Base-by-base conservation (phyloP, 2,888 invertebrate genomes). In the Melieria crassipennis region DNA sequence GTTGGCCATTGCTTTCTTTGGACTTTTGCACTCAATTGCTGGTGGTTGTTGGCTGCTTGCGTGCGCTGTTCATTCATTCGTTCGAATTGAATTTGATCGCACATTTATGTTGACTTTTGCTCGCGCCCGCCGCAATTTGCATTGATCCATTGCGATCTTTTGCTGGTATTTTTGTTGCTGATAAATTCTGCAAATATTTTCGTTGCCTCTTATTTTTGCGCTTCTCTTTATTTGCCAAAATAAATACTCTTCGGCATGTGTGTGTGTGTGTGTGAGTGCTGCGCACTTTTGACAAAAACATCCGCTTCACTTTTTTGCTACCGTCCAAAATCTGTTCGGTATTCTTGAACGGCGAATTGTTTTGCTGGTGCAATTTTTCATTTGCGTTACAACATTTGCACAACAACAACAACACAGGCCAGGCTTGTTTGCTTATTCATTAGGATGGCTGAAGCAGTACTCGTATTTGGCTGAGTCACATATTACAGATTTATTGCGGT, bases 61-160 rank as follows among this genome's bases (percentile, higher is more conserved):
- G 58, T 64, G 52, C 45, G 4, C 43, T 16, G 47, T 42, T 57
- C 47, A 50, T 60, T 47, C 16, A 47, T 47, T 13, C 46, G 16
- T 48, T 42, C 30, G 47, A 65, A 68, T 61, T 68, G 13, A 65
- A 65, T 47, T 70, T 65, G 60, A 70, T 70, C 65, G 61, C 50
- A 58, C 56, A 42, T 69, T 64, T 63, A 60, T 55, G 65, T 70
- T 65, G 70, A 70, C 65, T 52, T 62, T 66, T 66, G 62, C 66
- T 10, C 10, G 47, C 16, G 30, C 42, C 55, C n/a, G 55, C 55
- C 30, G 55, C 55, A 69, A 62, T 62, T 69, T 69, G 42, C 62
- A 62, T 62, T 69, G 30, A 69, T 55, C 62, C 69, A 46, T 55
- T 69, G 69, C 11, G 68, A n/a, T 13, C 11, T 46, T 46, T 62